Conservation (phyloP, 2,888 invertebrate species). For the Mesopsocus fuscifrons region DNA sequence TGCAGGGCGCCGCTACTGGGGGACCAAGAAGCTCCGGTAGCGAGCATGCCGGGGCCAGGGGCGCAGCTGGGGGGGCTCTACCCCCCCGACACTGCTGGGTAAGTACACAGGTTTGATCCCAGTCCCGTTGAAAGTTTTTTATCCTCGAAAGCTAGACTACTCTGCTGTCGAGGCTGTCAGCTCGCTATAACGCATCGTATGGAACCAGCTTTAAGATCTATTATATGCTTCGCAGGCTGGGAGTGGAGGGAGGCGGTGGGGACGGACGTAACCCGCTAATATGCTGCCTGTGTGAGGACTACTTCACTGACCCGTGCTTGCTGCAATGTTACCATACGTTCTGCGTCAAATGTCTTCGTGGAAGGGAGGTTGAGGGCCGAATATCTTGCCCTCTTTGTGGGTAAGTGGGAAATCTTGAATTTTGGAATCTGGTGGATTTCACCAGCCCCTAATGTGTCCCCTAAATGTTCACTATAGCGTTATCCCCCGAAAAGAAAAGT, state of each 20-base stretch:
- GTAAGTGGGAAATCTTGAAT: constrained; percentile 26
- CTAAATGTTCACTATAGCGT: too few species aligned
- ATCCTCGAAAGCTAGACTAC: too few species aligned
- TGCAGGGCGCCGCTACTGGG: background rate
- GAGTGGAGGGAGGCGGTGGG: constrained; percentile 1
- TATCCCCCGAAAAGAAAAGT: too few species aligned
- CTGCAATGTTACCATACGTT: constrained; percentile 50
- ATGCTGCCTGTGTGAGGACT: constrained; percentile 46
- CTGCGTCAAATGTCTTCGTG: constrained; percentile 43
- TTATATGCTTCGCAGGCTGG: too few species aligned
- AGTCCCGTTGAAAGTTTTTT: too few species aligned
- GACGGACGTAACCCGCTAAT: constrained; percentile 34
- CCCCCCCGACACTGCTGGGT: background rate
- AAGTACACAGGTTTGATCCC: too few species aligned
- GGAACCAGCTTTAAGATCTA: too few species aligned
- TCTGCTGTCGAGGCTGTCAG: too few species aligned
- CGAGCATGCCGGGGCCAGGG: constrained; percentile 5
- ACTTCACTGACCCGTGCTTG: constrained; percentile 46
- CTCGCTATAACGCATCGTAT: too few species aligned
- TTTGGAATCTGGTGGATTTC: too few species aligned
- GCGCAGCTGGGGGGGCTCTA: background rate
- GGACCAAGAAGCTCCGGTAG: background rate
- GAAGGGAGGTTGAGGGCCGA: constrained; percentile 37
- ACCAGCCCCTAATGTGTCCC: too few species aligned
- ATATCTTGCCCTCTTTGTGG: constrained; percentile 47